phyloP scores from a whole-genome alignment of 1,140 invertebrate genomes.

The Hypsibius dujardini region DNA sequence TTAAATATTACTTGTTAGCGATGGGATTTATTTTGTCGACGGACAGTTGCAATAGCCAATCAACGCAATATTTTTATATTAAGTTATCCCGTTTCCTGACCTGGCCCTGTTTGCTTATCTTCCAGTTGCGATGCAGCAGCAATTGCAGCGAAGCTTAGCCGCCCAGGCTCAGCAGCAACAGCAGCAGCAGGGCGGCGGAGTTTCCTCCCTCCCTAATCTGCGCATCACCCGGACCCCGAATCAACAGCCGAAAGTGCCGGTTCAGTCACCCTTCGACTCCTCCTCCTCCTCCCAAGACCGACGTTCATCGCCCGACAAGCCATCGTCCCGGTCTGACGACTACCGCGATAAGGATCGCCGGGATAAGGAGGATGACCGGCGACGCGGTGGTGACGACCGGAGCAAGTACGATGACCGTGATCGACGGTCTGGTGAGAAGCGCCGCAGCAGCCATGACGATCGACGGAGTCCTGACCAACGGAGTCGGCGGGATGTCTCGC shows the following conservation, averaged over 20 bases:
- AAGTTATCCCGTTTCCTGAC: too few relatives aligned
- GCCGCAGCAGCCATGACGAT: not conserved
- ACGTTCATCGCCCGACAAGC: not conserved
- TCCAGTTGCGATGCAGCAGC: too few relatives aligned
- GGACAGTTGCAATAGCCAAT: too few relatives aligned
- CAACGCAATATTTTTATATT: too few relatives aligned
- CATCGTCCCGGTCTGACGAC: not conserved
- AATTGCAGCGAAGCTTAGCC: too few relatives aligned
- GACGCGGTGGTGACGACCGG: not conserved
- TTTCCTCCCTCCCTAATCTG: not conserved
- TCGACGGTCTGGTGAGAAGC: conserved; percentile 1
- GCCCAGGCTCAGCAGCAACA: too few relatives aligned
- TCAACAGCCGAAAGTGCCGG: not conserved
- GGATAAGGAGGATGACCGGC: conserved; percentile 5
- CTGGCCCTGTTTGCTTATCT: too few relatives aligned
- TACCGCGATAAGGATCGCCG: not conserved
- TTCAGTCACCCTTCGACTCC: not conserved
- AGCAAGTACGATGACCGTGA: conserved; percentile 11
- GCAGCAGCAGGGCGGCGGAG: too few relatives aligned
- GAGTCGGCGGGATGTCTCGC: not conserved
- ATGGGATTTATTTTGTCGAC: too few relatives aligned
- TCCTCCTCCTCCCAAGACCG: not conserved
- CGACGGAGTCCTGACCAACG: not conserved
- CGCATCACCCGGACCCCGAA: not conserved
- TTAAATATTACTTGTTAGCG: too few relatives aligned